Percentiles rank a stretch among this genome's conserved stretches.
Conservation (phyloP, 2,888 invertebrate species). For the Macrophya alboannulata region DNA sequence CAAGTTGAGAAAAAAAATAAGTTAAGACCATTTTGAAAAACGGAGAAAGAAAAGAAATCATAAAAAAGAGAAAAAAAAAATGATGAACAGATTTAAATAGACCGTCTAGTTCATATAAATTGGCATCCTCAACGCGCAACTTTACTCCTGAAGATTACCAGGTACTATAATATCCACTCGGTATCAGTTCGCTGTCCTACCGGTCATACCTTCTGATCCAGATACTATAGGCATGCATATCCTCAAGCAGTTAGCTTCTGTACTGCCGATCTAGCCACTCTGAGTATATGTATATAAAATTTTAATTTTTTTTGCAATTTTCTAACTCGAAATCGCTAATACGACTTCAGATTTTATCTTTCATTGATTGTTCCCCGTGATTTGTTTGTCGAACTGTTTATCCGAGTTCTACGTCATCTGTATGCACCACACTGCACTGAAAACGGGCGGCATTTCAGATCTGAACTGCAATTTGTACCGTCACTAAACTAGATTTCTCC, state of each 20-base stretch:
- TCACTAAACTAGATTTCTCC: too few relatives aligned
- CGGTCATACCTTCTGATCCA: neutral
- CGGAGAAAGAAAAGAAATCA: slow-evolving; percentile 39
- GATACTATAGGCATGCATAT: neutral
- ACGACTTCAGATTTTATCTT: too few relatives aligned
- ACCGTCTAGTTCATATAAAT: slow-evolving; percentile 47
- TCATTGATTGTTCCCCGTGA: too few relatives aligned
- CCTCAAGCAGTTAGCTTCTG: slow-evolving; percentile 2
- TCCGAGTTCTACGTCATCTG: too few relatives aligned
- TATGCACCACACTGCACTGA: too few relatives aligned
- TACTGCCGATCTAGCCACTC: neutral
- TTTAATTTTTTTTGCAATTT: too few relatives aligned
- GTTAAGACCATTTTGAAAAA: neutral
- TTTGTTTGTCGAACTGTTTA: too few relatives aligned
- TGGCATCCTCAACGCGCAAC: slow-evolving; percentile 29
- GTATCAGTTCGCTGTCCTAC: slow-evolving; percentile 21
- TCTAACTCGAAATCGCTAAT: too few relatives aligned
- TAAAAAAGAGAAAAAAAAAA: slow-evolving; percentile 8
- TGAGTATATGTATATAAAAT: neutral
- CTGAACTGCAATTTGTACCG: too few relatives aligned
- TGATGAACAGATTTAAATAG: slow-evolving; percentile 33
- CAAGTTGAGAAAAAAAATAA: neutral
- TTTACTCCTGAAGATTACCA: slow-evolving; percentile 30
- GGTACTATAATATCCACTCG: slow-evolving; percentile 48
- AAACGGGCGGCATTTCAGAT: too few relatives aligned